phyloP scores from a whole-genome alignment of 2,888 invertebrate species.

The Laothoe populi region DNA sequence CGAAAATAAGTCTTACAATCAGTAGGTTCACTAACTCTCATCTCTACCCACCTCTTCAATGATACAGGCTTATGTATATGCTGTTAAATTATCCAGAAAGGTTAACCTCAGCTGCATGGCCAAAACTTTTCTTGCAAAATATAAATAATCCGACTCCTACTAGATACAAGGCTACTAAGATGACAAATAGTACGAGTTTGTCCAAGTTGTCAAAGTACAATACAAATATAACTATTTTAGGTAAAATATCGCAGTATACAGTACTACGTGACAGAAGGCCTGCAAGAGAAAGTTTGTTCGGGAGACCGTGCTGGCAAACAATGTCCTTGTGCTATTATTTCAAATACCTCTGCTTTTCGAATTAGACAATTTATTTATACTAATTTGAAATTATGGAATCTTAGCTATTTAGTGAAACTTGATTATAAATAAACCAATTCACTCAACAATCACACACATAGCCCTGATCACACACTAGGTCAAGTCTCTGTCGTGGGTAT shows the following conservation, averaged over 20 bases:
- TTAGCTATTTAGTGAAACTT: no score
- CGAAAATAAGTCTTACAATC: no score
- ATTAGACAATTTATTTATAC: background rate
- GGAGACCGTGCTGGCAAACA: background rate
- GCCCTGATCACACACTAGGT: no score
- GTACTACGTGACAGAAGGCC: background rate
- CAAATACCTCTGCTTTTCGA: background rate
- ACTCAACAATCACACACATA: no score
- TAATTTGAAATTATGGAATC: no score
- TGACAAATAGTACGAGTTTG: slow-evolving; percentile 5
- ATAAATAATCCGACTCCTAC: background rate
- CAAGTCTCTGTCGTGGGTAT: no score
- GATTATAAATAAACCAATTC: no score
- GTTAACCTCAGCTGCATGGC: background rate
- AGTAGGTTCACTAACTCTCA: no score
- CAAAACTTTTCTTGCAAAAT: background rate
- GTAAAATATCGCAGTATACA: background rate
- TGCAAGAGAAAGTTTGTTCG: background rate
- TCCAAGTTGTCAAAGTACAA: background rate
- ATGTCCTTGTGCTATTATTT: background rate
- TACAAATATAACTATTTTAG: background rate
- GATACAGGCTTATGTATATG: background rate
- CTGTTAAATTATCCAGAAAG: background rate
- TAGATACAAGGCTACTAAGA: background rate
- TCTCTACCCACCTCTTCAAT: no score